A percentile compares a stretch with the other conserved stretches of the same genome.
These are phyloP conservation scores for Equus quagga DNA, from an alignment of 2,113 vertebrate species.

Conservation along the genomic window DNA sequence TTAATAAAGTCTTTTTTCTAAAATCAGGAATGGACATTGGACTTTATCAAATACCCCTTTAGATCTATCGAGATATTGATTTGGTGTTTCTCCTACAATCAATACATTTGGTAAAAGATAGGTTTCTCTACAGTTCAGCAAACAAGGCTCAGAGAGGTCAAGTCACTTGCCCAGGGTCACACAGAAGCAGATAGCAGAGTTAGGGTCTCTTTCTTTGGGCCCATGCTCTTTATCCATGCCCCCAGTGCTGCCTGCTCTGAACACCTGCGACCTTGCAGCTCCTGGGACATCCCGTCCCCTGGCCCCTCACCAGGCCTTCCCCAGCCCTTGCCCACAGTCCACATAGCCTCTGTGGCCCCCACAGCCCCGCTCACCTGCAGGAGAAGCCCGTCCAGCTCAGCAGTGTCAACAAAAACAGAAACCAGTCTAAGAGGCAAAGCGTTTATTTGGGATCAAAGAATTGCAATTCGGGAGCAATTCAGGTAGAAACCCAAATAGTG, in stretches of 20 bases:
- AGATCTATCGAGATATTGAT: background rate
- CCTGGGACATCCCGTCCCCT: background rate
- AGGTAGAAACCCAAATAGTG: too few relatives aligned
- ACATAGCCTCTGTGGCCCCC: background rate
- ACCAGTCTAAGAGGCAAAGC: too few relatives aligned
- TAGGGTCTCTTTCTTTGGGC: background rate
- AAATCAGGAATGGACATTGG: background rate
- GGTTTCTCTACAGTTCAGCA: background rate
- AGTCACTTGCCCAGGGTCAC: background rate
- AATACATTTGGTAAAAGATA: background rate
- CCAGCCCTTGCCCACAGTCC: background rate
- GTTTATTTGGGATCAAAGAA: too few relatives aligned
- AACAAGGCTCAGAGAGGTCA: background rate
- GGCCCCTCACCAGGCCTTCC: background rate
- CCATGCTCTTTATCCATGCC: background rate
- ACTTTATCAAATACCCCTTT: background rate
- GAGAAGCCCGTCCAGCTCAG: background rate
- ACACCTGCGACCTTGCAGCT: background rate
- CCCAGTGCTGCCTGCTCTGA: background rate
- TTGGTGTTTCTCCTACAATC: background rate
- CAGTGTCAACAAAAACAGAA: too few relatives aligned
- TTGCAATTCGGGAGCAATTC: too few relatives aligned
- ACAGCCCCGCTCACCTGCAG: rapidly evolving
- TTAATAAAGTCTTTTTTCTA: background rate
- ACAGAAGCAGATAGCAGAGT: background rate